Percentiles rank a stretch among this genome's conserved stretches.
phyloP scores from a whole-genome alignment of 2,797 vertebrate species.

The Hemitrygon akajei region DNA sequence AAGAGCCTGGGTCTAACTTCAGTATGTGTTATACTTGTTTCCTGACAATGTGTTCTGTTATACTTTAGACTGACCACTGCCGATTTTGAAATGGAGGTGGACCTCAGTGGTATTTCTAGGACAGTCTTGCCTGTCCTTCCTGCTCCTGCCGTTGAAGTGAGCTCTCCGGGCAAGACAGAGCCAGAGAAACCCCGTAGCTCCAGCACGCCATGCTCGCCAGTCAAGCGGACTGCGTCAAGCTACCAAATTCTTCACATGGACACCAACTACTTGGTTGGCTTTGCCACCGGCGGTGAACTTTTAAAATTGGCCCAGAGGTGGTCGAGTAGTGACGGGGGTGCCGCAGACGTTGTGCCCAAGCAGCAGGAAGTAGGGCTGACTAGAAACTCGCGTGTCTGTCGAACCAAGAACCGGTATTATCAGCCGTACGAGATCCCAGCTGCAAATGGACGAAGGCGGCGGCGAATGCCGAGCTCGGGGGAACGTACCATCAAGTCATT shows the following conservation, averaged over 20 bases:
- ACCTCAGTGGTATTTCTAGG: conserved; percentile 76
- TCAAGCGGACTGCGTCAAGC: conserved; percentile 75
- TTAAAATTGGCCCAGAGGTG: conserved; percentile 82
- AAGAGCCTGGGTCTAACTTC: conserved; percentile 45
- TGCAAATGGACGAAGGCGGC: conserved; percentile 73
- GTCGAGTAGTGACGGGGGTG: conserved; percentile 64
- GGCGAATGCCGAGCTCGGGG: conserved; percentile 87
- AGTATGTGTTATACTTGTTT: conserved; percentile 30
- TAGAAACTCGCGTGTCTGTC: conserved; percentile 73
- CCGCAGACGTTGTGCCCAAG: conserved; percentile 62
- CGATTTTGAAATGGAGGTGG: conserved; percentile 80
- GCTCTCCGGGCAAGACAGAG: conserved; percentile 63
- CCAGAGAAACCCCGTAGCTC: conserved; percentile 81
- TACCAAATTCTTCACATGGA: conserved; percentile 97
- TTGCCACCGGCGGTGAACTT: conserved; percentile 88
- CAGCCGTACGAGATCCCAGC: conserved; percentile 89
- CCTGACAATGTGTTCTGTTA: not conserved
- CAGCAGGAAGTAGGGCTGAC: conserved; percentile 70
- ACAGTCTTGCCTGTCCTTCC: conserved; percentile 65
- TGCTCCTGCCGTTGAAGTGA: conserved; percentile 62
- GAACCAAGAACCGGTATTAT: conserved; percentile 78
- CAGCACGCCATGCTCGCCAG: conserved; percentile 87
- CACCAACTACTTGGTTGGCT: conserved; percentile 90
- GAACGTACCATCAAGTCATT: conserved; percentile 75
- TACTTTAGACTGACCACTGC: conserved; percentile 53